Base-by-base conservation (phyloP, 2,888 invertebrate species). In the Pammene aurita region DNA sequence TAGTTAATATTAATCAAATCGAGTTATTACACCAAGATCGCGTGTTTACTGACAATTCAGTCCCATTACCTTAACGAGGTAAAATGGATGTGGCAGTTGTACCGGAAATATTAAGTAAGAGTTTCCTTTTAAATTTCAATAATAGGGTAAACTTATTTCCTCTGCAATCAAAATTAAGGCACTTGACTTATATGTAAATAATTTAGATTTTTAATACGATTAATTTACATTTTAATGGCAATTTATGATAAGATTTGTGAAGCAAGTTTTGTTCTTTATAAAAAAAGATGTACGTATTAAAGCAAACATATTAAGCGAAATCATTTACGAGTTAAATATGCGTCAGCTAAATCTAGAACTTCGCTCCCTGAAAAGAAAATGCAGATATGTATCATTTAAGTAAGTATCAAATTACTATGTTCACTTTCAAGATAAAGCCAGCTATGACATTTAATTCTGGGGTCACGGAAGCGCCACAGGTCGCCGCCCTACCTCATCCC, bases 1-100 rank as follows among this genome's bases (percentile, higher is more conserved):
- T n/a, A n/a, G n/a, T n/a, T n/a, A 67, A 44, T 55, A 55, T 64
- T 64, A 64, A 64, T 64, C 55, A 64, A 50, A 64, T n/a, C 50
- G 38, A 64, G 48, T 35, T 18, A 46, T 56, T 64, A 60, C 64
- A 58, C 14, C 42, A 10, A 58, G 54, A 64, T 69, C 68, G 68
- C 68, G 64, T 69, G 68, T 46, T 14, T 26, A 38, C n/a, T 7
- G 14, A 54, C 64, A 26, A 44, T 69, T 64, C 41, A 4, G 26
- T 10, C 13, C 41, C 38, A 35, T 26, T 26, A 55, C 57, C 7
- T 11, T 16, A 16, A 18, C 13, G 57, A 56, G 34, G 55, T 35
- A 26, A 34, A 35, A 57, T 68, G 57, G 58, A 68, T 68, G 42
- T 26, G 67, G 41, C n/a, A 68, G 11, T 16, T 52, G 4, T 50